These are phyloP conservation scores for Drosophila maculinotata DNA, from an alignment of 2,888 invertebrate genomes.

Conservation along the genomic window DNA sequence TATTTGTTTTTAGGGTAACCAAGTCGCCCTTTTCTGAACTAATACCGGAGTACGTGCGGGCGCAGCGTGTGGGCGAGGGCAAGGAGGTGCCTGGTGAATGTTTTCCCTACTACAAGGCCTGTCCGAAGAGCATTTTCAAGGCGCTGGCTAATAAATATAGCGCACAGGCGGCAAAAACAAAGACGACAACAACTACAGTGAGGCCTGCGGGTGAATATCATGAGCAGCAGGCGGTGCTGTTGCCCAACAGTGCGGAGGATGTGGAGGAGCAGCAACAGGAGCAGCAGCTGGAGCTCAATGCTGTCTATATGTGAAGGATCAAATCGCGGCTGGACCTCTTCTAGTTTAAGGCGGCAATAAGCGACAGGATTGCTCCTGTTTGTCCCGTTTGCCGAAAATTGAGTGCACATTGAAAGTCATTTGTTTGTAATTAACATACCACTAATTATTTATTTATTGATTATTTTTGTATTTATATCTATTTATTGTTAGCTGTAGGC, in stretches of 20 bases:
- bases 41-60: conserved; percentile 91
- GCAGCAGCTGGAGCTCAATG: conserved; percentile 31
- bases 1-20: too few species aligned
- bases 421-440: conserved; percentile 67
- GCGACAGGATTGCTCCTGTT: not conserved
- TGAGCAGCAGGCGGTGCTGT: conserved; percentile 78
- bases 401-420: conserved; percentile 84
- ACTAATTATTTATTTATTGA: conserved; percentile 48
- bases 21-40: conserved; percentile 92
- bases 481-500: conserved; percentile 52
- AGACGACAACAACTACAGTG: conserved; percentile 14
- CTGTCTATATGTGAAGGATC: conserved; percentile 49
- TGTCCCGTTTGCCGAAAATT: conserved; percentile 46
- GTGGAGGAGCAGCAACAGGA: conserved; percentile 62
- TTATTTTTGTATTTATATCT: conserved; percentile 39
- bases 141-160: conserved; percentile 81
- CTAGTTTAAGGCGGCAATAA: conserved; percentile 42
- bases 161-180: conserved; percentile 34
- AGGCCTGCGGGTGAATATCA: conserved; percentile 76
- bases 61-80: conserved; percentile 91
- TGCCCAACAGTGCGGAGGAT: conserved; percentile 69
- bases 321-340: conserved; percentile 37
- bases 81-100: conserved; percentile 90
- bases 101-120: conserved; percentile 93
- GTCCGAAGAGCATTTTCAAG: conserved; percentile 92